These are phyloP conservation scores for Patella pellucida DNA, from an alignment of 2,888 invertebrate genomes.

Conservation along the genomic window DNA sequence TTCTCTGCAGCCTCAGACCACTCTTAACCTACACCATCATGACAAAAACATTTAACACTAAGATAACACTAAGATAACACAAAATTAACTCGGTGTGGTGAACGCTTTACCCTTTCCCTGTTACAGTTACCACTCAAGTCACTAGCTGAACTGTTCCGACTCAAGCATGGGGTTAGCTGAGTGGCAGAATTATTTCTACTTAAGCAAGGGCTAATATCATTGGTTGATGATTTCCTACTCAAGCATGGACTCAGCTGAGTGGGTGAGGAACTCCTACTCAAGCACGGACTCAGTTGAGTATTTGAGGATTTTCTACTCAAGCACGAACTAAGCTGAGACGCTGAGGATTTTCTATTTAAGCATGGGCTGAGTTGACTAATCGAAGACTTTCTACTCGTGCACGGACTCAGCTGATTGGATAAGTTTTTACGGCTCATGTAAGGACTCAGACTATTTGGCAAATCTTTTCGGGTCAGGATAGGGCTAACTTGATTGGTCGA, in stretches of 20 bases:
- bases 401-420: background rate
- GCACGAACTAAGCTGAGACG: background rate
- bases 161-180: background rate
- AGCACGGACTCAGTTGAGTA: background rate
- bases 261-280: conserved; percentile 1
- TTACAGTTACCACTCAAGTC: conserved; percentile 4
- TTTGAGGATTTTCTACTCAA: background rate
- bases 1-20: no score
- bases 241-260: background rate
- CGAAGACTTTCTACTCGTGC: background rate
- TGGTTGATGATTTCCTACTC: background rate
- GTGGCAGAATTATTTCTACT: conserved; percentile 2
- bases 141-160: background rate
- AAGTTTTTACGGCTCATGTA: background rate
- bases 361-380: background rate
- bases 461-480: background rate
- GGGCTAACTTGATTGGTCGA: background rate
- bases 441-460: background rate
- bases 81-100: background rate
- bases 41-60: background rate
- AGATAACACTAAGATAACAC: background rate
- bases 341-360: background rate
- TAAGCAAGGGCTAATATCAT: background rate
- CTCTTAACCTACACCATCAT: no score
- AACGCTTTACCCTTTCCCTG: background rate